Percentiles rank a stretch among this genome's conserved stretches.
phyloP scores from a whole-genome alignment of 2,113 vertebrate species.

The Alligator sinensis region DNA sequence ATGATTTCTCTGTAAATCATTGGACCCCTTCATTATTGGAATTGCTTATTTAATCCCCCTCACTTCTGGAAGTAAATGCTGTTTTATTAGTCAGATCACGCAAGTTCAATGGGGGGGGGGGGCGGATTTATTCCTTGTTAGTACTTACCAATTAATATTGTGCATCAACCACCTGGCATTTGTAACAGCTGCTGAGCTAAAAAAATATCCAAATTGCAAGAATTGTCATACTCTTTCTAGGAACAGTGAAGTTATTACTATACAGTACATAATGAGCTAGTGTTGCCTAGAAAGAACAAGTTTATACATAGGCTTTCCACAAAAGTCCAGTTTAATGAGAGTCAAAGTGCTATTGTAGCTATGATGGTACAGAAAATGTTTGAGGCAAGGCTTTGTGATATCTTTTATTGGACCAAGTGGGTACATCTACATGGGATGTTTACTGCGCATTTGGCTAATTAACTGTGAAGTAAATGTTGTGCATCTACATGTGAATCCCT shows the following conservation, averaged over 20 bases:
- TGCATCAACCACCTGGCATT: slow-evolving; percentile 48
- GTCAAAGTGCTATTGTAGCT: neutral
- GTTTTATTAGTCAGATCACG: slow-evolving; percentile 20
- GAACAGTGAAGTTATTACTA: slow-evolving; percentile 23
- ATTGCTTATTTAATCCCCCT: slow-evolving; percentile 52
- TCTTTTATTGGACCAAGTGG: no score
- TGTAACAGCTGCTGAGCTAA: slow-evolving; percentile 20
- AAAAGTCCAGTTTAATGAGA: fast-evolving
- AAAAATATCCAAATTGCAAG: slow-evolving; percentile 15
- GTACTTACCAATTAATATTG: slow-evolving; percentile 39
- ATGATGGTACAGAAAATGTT: no score
- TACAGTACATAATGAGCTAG: neutral
- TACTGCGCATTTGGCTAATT: no score
- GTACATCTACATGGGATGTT: no score
- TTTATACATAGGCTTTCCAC: neutral
- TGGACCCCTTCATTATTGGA: slow-evolving; percentile 57
- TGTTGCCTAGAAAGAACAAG: neutral
- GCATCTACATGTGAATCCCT: no score
- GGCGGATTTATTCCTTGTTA: slow-evolving; percentile 14
- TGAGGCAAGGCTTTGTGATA: no score
- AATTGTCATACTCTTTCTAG: slow-evolving; percentile 46
- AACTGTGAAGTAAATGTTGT: no score
- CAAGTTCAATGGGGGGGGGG: neutral
- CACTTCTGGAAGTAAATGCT: slow-evolving; percentile 46
- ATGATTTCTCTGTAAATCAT: slow-evolving; percentile 55